These are phyloP conservation scores for Nephrotoma appendiculata DNA, from an alignment of 2,888 invertebrate genomes.

Conservation along the genomic window DNA sequence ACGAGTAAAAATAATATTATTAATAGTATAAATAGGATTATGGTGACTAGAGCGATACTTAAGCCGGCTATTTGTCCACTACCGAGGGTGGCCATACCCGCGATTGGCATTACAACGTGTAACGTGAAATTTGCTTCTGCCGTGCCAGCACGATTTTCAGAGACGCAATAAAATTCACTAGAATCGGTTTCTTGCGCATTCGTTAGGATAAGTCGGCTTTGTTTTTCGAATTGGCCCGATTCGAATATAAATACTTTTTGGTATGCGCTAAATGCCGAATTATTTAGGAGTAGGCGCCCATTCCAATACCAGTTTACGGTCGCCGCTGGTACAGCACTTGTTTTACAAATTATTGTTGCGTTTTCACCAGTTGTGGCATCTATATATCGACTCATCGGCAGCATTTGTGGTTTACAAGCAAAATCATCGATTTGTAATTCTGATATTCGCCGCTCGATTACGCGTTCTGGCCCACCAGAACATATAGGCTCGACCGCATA, in stretches of 20 bases:
- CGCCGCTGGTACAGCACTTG: constrained; percentile 68
- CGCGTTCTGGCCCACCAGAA: constrained; percentile 50
- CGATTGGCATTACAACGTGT: constrained; percentile 60
- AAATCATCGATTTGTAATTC: constrained; percentile 69
- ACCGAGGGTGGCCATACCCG: constrained; percentile 67
- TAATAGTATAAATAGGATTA: constrained; percentile 60
- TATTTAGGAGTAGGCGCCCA: constrained; percentile 60
- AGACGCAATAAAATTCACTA: constrained; percentile 76
- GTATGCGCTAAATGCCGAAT: constrained; percentile 61
- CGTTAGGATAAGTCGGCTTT: constrained; percentile 59
- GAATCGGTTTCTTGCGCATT: constrained; percentile 74
- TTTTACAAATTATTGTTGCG: constrained; percentile 67
- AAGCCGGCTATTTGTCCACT: constrained; percentile 76
- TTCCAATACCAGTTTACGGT: constrained; percentile 79
- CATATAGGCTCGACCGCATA: constrained; percentile 67
- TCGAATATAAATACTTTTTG: constrained; percentile 64
- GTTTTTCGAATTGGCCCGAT: constrained; percentile 60
- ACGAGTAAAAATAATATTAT: constrained; percentile 59
- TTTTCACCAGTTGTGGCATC: constrained; percentile 72
- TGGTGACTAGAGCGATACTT: constrained; percentile 64
- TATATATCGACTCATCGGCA: constrained; percentile 59
- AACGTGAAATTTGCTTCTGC: constrained; percentile 82
- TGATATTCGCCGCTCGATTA: constrained; percentile 56
- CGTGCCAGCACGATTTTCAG: constrained; percentile 77
- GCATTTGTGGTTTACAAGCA: constrained; percentile 70